These are phyloP conservation scores for Alentia gelatinosa DNA, from an alignment of 2,888 invertebrate species.

Conservation along the genomic window DNA sequence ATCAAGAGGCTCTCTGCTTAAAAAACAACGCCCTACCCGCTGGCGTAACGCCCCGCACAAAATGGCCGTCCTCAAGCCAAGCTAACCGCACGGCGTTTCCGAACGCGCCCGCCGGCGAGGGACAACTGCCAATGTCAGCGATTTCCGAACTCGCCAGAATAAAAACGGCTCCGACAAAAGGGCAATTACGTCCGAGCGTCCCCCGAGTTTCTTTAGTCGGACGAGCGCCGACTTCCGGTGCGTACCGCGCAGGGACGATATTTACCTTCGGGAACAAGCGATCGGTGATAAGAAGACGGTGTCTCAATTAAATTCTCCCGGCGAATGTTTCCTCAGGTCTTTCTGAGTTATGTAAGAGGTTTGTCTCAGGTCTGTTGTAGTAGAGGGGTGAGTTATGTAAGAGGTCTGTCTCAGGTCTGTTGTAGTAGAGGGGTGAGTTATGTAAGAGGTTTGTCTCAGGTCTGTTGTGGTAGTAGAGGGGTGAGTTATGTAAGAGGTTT, in stretches of 20 bases:
- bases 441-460: too few relatives aligned
- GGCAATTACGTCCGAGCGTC: not conserved
- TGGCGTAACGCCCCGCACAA: not conserved
- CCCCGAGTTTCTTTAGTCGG: not conserved
- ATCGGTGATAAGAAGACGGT: not conserved
- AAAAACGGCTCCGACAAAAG: slow-evolving; percentile 1
- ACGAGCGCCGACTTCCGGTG: not conserved
- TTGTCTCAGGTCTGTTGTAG: too few relatives aligned
- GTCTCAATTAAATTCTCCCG: not conserved
- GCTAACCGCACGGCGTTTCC: not conserved
- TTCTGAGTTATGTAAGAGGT: too few relatives aligned
- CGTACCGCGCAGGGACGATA: not conserved
- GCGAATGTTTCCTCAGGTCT: too few relatives aligned
- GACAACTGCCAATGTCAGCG: not conserved
- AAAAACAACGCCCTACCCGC: not conserved
- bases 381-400: too few relatives aligned
- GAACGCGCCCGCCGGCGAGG: not conserved
- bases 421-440: too few relatives aligned
- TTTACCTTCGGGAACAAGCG: not conserved
- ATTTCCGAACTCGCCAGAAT: not conserved
- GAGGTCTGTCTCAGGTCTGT: too few relatives aligned
- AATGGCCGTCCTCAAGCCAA: not conserved
- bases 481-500: too few relatives aligned
- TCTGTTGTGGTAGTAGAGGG: too few relatives aligned
- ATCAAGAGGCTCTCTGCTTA: not conserved